phyloP scores from a whole-genome alignment of 64 coral and sea anemone genomes.

The Cladopsammia gracilis region DNA sequence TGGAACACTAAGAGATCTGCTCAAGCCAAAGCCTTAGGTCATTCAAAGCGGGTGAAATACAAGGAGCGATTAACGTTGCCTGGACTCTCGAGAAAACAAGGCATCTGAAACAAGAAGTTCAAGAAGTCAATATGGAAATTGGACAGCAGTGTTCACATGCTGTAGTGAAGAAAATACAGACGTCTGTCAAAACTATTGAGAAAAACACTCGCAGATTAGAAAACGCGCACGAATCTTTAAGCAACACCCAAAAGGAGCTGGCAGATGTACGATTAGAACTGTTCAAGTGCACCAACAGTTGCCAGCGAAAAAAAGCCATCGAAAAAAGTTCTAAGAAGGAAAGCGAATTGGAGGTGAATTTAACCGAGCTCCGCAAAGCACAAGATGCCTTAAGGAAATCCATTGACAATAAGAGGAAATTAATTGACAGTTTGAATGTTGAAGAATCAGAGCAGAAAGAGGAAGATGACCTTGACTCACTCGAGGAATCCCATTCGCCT shows the following conservation, averaged over 20 bases:
- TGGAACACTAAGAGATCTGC: slow-evolving; percentile 53
- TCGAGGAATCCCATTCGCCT: too few relatives aligned
- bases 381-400: slow-evolving; percentile 52
- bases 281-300: slow-evolving; percentile 15
- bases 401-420: slow-evolving; percentile 51
- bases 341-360: slow-evolving; percentile 24
- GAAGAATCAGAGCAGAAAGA: slow-evolving; percentile 29
- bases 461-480: too few relatives aligned
- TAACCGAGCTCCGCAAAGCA: slow-evolving; percentile 53
- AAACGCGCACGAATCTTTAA: slow-evolving; percentile 14
- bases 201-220: slow-evolving; percentile 50
- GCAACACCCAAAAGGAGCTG: slow-evolving; percentile 4
- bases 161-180: slow-evolving; percentile 9
- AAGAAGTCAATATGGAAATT: slow-evolving; percentile 20
- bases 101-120: slow-evolving; percentile 43
- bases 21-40: slow-evolving; percentile 4
- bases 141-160: slow-evolving; percentile 33
- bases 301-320: slow-evolving; percentile 20
- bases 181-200: slow-evolving; percentile 42
- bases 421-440: neutral
- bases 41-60: slow-evolving; percentile 50
- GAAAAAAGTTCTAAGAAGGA: slow-evolving; percentile 9
- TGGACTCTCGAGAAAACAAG: slow-evolving; percentile 56
- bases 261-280: slow-evolving; percentile 42
- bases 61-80: slow-evolving; percentile 56